Evolutionary conservation across 2,888 invertebrate genomes (phyloP).

Genomic region (Elgonia sp.): DNA sequence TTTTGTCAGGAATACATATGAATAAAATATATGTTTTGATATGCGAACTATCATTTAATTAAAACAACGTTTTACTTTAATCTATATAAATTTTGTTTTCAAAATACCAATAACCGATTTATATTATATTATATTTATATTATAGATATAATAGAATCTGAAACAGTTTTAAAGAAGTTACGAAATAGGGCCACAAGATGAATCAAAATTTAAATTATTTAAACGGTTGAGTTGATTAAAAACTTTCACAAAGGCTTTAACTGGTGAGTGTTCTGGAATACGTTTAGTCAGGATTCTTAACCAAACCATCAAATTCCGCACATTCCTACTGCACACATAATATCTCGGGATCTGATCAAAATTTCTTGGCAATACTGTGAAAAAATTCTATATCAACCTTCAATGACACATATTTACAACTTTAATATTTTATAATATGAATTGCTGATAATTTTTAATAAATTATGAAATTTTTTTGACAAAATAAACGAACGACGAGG

Average conservation of each 20-base stretch:
- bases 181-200: constrained; percentile 33
- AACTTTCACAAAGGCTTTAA: constrained; percentile 38
- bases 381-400: constrained; percentile 56
- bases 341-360: constrained; percentile 61
- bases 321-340: constrained; percentile 40
- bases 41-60: not conserved
- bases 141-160: too few species aligned
- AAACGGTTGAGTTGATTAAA: constrained; percentile 30
- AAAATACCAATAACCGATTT: not conserved
- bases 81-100: not conserved
- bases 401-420: constrained; percentile 63
- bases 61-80: not conserved
- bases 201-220: constrained; percentile 39
- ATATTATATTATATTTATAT: too few species aligned
- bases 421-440: constrained; percentile 11
- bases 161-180: not conserved
- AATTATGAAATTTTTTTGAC: too few species aligned
- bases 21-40: constrained; percentile 25
- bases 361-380: constrained; percentile 35
- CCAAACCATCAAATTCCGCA: constrained; percentile 50
- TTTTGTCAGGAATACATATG: constrained; percentile 43
- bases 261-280: constrained; percentile 35
- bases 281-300: constrained; percentile 19
- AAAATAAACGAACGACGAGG: too few species aligned
- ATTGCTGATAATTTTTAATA: not conserved